These are phyloP conservation scores for Troglohyphantes excavatus DNA, from an alignment of 2,888 invertebrate species.

Conservation along the genomic window DNA sequence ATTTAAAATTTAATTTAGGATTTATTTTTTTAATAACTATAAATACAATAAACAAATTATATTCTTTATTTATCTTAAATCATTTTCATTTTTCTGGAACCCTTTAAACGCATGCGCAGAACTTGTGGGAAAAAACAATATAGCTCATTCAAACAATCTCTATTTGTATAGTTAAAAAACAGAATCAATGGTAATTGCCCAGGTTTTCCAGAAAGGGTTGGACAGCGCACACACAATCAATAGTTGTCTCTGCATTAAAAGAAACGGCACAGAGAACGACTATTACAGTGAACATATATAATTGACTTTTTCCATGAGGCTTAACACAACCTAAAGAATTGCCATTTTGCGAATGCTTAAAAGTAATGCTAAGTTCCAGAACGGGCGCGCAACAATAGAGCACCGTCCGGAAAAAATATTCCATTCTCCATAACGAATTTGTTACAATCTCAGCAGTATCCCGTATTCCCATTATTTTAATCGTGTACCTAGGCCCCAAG, in stretches of 20 bases:
- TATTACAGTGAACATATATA: slow-evolving; percentile 6
- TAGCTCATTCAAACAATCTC: background rate
- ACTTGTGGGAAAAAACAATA: no score
- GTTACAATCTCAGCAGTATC: slow-evolving; percentile 39
- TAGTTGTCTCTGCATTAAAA: background rate
- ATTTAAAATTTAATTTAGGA: no score
- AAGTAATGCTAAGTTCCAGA: slow-evolving; percentile 17
- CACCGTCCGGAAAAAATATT: slow-evolving; percentile 14
- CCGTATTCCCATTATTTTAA: slow-evolving; percentile 67
- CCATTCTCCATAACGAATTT: slow-evolving; percentile 41
- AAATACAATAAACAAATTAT: no score
- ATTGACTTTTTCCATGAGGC: slow-evolving; percentile 36
- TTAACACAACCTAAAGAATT: slow-evolving; percentile 15
- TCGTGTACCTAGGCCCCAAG: slow-evolving; percentile 41
- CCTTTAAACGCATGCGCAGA: no score
- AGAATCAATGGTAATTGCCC: background rate
- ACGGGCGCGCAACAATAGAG: slow-evolving; percentile 28
- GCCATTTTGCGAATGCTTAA: slow-evolving; percentile 12
- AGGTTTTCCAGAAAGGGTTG: background rate
- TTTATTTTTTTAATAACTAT: no score
- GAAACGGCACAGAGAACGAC: slow-evolving; percentile 1
- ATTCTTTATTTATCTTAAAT: no score
- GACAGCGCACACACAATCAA: background rate
- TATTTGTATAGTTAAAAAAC: background rate
- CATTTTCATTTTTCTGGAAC: no score